Percentiles rank a stretch among this genome's conserved stretches.
Conservation (phyloP, 2,888 invertebrate species). For the Eilema sororculum region DNA sequence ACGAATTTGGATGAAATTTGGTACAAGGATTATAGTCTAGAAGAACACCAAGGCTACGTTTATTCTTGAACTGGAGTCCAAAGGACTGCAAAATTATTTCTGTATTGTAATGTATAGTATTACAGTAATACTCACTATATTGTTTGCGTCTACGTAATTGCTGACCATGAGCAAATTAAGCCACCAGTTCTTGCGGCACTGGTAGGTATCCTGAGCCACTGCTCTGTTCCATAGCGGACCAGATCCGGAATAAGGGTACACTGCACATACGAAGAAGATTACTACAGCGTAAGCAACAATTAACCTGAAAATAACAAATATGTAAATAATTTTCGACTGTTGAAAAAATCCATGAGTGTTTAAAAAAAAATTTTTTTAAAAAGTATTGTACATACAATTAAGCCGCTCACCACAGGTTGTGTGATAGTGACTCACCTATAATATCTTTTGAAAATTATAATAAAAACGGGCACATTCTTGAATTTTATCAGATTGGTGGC, state of each 20-base stretch:
- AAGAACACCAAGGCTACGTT: too few relatives aligned
- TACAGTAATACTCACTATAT: constrained; percentile 81
- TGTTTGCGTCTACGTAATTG: constrained; percentile 87
- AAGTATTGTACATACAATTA: neutral
- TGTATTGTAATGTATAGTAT: too few relatives aligned
- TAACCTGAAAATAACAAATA: constrained; percentile 65
- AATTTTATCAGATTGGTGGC: constrained; percentile 76
- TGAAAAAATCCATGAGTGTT: too few relatives aligned
- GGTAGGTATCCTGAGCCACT: constrained; percentile 78
- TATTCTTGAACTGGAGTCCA: too few relatives aligned
- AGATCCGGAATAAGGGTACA: constrained; percentile 85
- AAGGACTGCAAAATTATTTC: too few relatives aligned
- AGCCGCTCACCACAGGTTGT: neutral
- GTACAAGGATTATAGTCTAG: too few relatives aligned
- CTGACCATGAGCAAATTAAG: constrained; percentile 87
- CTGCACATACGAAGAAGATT: constrained; percentile 85
- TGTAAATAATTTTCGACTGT: too few relatives aligned
- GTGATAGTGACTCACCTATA: constrained; percentile 82
- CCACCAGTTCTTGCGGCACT: constrained; percentile 89
- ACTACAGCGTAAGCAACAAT: constrained; percentile 86
- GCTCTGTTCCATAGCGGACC: constrained; percentile 88
- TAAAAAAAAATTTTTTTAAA: too few relatives aligned
- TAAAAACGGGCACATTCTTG: constrained; percentile 56
- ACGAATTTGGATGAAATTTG: too few relatives aligned
- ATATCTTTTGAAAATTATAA: constrained; percentile 86